These are phyloP conservation scores for Carcharodon carcharias DNA, from an alignment of 2,797 vertebrate genomes.

Conservation along the genomic window DNA sequence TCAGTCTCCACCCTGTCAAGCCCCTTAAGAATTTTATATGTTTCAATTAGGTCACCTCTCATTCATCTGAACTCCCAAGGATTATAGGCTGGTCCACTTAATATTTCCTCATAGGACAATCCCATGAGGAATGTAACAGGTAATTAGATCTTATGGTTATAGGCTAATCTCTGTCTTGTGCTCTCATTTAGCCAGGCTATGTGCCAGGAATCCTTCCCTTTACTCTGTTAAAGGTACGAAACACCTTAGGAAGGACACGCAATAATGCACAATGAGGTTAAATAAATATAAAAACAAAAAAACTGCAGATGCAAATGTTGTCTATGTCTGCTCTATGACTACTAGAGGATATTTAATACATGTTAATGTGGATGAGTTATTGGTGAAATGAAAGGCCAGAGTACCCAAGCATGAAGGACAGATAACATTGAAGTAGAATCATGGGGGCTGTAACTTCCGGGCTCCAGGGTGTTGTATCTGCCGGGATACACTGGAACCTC, in stretches of 20 bases:
- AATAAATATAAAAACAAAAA: too few relatives aligned
- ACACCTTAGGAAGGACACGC: background rate
- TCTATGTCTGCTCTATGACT: background rate
- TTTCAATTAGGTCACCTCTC: too few relatives aligned
- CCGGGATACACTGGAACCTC: too few relatives aligned
- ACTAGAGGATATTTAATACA: background rate
- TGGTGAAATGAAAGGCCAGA: background rate
- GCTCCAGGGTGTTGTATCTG: too few relatives aligned
- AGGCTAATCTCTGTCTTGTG: background rate
- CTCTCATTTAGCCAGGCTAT: background rate
- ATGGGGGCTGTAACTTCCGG: too few relatives aligned
- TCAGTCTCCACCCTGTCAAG: too few relatives aligned
- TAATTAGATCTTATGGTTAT: background rate
- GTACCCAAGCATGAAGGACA: background rate
- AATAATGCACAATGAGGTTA: background rate
- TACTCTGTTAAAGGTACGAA: background rate
- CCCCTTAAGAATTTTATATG: too few relatives aligned
- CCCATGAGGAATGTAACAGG: background rate
- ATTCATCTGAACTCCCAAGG: too few relatives aligned
- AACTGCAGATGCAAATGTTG: too few relatives aligned
- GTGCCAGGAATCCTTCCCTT: background rate
- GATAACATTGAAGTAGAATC: background rate
- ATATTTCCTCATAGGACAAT: too few relatives aligned
- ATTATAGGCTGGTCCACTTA: too few relatives aligned
- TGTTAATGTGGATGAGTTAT: background rate